These are phyloP conservation scores for Nothocercus nigrocapillus DNA, from an alignment of 2,113 vertebrate genomes.

Conservation along the genomic window DNA sequence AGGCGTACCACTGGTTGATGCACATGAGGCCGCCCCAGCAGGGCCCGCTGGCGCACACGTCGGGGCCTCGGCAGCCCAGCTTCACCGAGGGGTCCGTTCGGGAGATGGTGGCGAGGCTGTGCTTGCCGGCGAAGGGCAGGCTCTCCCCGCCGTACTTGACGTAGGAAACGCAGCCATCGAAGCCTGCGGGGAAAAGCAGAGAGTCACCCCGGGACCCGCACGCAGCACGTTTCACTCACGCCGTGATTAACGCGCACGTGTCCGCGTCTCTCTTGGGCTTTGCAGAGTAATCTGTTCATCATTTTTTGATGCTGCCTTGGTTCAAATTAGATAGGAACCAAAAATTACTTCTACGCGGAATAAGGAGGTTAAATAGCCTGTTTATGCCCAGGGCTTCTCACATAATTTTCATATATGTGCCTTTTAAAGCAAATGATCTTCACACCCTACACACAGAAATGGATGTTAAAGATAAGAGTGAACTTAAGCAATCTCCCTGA, in stretches of 20 bases:
- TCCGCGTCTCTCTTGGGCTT: neutral
- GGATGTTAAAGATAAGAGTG: neutral
- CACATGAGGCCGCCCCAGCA: constrained; percentile 94
- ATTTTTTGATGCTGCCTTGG: neutral
- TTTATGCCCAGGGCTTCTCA: neutral
- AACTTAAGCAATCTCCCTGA: neutral
- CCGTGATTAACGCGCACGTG: neutral
- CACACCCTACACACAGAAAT: neutral
- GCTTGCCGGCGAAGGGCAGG: constrained; percentile 90
- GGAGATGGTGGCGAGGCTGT: constrained; percentile 84
- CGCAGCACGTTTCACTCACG: accelerated
- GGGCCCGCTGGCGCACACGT: constrained; percentile 91
- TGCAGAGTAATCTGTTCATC: neutral
- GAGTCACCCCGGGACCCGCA: neutral
- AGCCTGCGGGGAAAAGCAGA: constrained; percentile 78
- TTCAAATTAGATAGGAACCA: neutral
- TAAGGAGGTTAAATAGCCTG: neutral
- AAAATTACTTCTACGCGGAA: neutral
- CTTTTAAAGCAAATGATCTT: neutral
- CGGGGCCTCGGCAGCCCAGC: constrained; percentile 91
- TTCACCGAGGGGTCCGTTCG: constrained; percentile 88
- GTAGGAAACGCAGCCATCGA: constrained; percentile 91
- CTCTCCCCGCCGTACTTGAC: constrained; percentile 88
- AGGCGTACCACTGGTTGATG: constrained; percentile 93
- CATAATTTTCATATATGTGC: neutral